These are phyloP conservation scores for Clostera curtula DNA, from an alignment of 2,888 invertebrate species.

Conservation along the genomic window DNA sequence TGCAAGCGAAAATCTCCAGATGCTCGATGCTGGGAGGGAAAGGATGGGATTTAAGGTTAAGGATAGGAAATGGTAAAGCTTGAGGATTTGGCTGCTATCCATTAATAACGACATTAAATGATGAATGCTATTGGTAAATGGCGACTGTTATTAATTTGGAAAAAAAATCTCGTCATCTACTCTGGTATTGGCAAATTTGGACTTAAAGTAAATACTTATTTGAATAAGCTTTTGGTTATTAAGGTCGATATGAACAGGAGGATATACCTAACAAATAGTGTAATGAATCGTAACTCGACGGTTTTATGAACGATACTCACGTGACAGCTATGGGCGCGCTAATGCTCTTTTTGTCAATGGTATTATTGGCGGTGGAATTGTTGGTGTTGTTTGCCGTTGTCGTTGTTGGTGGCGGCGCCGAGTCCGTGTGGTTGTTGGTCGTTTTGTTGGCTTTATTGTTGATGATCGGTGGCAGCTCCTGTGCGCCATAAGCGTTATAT, in stretches of 20 bases:
- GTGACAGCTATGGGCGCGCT: conserved; percentile 71
- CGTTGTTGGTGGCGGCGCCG: conserved; percentile 26
- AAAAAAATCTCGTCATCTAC: too few species aligned
- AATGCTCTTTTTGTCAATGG: conserved; percentile 66
- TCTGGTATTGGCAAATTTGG: too few species aligned
- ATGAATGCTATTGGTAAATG: too few species aligned
- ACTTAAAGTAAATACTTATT: too few species aligned
- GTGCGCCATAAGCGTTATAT: conserved; percentile 14
- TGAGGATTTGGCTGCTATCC: too few species aligned
- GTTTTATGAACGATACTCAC: conserved; percentile 44
- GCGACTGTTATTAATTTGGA: too few species aligned
- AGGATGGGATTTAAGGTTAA: conserved; percentile 1
- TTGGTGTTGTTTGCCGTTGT: conserved; percentile 35
- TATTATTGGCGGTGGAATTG: conserved; percentile 50
- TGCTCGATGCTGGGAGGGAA: conserved; percentile 41
- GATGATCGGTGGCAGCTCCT: conserved; percentile 65
- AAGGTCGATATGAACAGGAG: too few species aligned
- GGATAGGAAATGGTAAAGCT: neutral
- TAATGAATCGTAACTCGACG: too few species aligned
- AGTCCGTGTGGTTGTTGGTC: conserved; percentile 40
- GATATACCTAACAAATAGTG: too few species aligned
- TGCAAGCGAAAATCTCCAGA: conserved; percentile 50
- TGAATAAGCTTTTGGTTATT: too few species aligned
- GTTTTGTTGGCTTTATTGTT: conserved; percentile 52
- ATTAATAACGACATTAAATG: too few species aligned